phyloP scores from a whole-genome alignment of 2,113 vertebrate species.

The Ptilorrhoa leucosticta region DNA sequence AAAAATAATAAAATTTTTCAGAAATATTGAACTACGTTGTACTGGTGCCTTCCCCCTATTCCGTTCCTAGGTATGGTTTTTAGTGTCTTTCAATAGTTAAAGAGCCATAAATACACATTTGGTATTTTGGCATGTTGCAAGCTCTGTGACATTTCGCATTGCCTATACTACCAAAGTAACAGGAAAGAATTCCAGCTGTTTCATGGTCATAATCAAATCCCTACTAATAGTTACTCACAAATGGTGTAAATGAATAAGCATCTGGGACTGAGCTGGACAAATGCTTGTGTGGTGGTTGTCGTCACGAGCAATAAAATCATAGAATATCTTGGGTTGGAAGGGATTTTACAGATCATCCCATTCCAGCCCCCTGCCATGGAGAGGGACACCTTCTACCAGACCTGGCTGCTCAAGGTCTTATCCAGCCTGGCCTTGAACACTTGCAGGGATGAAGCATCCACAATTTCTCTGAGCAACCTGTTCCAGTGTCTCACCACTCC shows the following conservation, averaged over 20 bases:
- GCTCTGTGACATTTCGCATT: not conserved
- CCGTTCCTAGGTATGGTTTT: not conserved
- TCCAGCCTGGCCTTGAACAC: not conserved
- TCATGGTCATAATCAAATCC: not conserved
- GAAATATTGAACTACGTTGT: not conserved
- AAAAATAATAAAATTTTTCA: not conserved
- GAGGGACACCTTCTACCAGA: not conserved
- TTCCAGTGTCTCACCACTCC: not conserved
- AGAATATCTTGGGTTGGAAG: not conserved
- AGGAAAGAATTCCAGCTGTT: not conserved
- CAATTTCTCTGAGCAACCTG: not conserved
- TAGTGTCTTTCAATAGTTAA: not conserved
- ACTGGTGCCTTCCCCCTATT: not conserved
- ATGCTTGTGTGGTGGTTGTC: not conserved
- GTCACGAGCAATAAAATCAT: not conserved
- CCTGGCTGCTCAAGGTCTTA: not conserved
- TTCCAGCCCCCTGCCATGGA: not conserved
- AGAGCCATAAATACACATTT: not conserved
- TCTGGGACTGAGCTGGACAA: not conserved
- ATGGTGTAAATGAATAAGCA: not conserved
- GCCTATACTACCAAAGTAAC: not conserved
- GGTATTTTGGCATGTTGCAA: accelerated
- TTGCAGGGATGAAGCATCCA: not conserved
- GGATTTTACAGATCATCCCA: not conserved
- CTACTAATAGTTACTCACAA: not conserved